Evolutionary conservation across 2,888 invertebrate species (phyloP).

Genomic region (Stenichneumon culpator): DNA sequence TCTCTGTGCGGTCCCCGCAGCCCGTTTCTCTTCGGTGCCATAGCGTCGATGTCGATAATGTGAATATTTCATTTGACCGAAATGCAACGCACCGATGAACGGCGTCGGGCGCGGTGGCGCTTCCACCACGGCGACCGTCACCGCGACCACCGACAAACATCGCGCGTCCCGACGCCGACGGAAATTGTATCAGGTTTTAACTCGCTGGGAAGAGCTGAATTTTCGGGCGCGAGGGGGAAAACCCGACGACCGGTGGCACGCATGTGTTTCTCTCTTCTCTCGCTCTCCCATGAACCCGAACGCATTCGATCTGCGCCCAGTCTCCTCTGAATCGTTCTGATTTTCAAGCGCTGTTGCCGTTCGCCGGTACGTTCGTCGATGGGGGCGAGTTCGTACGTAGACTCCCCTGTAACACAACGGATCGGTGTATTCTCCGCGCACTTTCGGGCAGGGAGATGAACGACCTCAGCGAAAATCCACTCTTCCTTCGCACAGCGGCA

Average conservation of each 20-base stretch:
- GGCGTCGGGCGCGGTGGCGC: conserved; percentile 18
- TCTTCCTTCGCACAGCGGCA: not conserved
- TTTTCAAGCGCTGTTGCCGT: conserved; percentile 40
- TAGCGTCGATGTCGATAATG: conserved; percentile 69
- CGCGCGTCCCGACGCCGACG: conserved; percentile 63
- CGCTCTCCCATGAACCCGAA: conserved; percentile 52
- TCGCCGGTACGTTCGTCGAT: conserved; percentile 22
- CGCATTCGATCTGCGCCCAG: conserved; percentile 56
- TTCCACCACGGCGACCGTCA: conserved; percentile 49
- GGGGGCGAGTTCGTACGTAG: not conserved
- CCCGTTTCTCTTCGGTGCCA: conserved; percentile 10
- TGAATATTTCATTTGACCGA: conserved; percentile 79
- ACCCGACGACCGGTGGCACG: conserved; percentile 43
- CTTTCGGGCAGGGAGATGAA: conserved; percentile 3
- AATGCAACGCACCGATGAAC: conserved; percentile 70
- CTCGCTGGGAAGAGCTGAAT: conserved; percentile 63
- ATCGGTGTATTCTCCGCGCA: not conserved
- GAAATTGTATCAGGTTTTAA: conserved; percentile 71
- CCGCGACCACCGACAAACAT: conserved; percentile 63
- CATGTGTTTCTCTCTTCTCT: conserved; percentile 15
- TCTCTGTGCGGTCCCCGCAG: not conserved
- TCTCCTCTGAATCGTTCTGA: conserved; percentile 55
- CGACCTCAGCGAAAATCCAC: conserved; percentile 22
- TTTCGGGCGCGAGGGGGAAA: conserved; percentile 39
- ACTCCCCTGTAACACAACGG: not conserved